Percentiles rank a stretch among this genome's conserved stretches.
Conservation (phyloP, 2,113 vertebrate genomes). For the Odocoileus virginianus region DNA sequence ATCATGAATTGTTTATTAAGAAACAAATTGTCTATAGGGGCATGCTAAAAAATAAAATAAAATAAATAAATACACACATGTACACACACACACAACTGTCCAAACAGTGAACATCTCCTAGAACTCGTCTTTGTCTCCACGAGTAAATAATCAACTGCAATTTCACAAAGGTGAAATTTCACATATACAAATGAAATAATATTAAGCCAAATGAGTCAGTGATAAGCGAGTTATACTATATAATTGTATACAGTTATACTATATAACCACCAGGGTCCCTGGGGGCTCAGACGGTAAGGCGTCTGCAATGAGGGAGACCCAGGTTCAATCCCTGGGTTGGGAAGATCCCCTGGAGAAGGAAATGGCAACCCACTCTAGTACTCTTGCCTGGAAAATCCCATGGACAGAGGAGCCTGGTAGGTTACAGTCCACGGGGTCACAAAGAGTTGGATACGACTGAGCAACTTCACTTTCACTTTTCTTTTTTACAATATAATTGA, state of each 20-base stretch:
- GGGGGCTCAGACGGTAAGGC: neutral
- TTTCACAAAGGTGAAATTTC: neutral
- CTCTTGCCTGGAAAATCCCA: neutral
- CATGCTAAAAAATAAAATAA: neutral
- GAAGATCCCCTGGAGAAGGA: neutral
- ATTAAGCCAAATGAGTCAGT: neutral
- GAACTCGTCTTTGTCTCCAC: neutral
- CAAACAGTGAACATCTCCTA: neutral
- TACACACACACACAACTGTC: neutral
- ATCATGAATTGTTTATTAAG: conserved; percentile 32
- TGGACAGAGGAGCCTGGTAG: neutral
- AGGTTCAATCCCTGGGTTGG: neutral
- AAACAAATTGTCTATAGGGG: neutral
- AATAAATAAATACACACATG: neutral
- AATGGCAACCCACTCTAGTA: neutral
- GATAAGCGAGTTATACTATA: neutral
- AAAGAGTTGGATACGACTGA: neutral
- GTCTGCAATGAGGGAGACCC: neutral
- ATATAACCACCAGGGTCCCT: neutral
- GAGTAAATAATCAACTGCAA: neutral
- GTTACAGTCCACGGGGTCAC: neutral
- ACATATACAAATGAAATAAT: neutral
- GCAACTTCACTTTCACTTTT: neutral
- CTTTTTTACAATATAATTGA: neutral
- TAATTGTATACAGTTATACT: neutral